These are phyloP conservation scores for Pipistrellus pygmaeus DNA, from an alignment of 2,797 vertebrate species.

Conservation along the genomic window DNA sequence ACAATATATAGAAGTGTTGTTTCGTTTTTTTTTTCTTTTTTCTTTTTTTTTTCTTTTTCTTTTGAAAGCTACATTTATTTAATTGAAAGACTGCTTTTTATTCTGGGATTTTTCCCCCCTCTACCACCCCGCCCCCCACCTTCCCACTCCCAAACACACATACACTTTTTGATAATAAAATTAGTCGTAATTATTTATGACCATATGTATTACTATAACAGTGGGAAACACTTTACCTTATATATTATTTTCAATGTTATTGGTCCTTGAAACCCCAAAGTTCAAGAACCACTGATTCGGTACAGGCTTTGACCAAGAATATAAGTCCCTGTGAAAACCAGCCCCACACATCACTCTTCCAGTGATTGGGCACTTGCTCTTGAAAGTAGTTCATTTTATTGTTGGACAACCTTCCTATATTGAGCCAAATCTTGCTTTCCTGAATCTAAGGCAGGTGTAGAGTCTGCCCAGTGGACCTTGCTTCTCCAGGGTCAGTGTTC, in stretches of 20 bases:
- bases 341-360: neutral
- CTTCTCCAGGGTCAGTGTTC: neutral
- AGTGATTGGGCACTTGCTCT: neutral
- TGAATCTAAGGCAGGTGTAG: neutral
- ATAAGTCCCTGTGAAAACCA: neutral
- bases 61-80: neutral
- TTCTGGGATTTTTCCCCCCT: neutral
- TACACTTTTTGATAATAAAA: neutral
- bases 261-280: neutral
- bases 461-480: neutral
- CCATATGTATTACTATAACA: neutral
- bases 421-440: slow-evolving; percentile 26
- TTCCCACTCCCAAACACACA: no score
- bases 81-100: slow-evolving; percentile 58
- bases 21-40: neutral
- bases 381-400: neutral
- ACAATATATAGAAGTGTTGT: neutral
- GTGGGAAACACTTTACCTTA: neutral
- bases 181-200: neutral
- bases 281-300: neutral
- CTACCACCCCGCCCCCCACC: no score
- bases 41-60: neutral
- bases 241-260: neutral
- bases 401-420: neutral
- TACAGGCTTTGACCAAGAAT: neutral